These are phyloP conservation scores for Cheilosia scutellata DNA, from an alignment of 2,888 invertebrate genomes.

Conservation along the genomic window DNA sequence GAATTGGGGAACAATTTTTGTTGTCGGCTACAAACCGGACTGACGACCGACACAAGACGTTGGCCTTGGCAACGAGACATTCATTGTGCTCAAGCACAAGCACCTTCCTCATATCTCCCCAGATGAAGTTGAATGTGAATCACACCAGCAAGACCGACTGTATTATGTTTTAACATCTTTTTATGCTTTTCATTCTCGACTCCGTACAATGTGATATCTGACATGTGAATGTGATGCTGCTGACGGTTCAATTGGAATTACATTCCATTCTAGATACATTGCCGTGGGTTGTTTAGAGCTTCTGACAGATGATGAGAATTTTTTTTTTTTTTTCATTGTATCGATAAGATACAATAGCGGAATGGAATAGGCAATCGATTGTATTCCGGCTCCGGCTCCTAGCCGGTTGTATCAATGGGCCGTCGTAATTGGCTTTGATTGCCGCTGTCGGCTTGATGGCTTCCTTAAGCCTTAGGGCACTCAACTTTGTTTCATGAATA, in stretches of 20 bases:
- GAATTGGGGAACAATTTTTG: slow-evolving; percentile 26
- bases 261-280: slow-evolving; percentile 34
- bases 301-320: slow-evolving; percentile 33
- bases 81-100: slow-evolving; percentile 29
- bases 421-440: slow-evolving; percentile 55
- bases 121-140: not conserved
- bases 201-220: slow-evolving; percentile 60
- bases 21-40: slow-evolving; percentile 44
- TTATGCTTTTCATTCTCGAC: slow-evolving; percentile 53
- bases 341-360: not conserved
- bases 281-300: slow-evolving; percentile 27
- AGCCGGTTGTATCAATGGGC: slow-evolving; percentile 35
- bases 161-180: slow-evolving; percentile 29
- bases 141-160: not conserved
- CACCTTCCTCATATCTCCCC: slow-evolving; percentile 8
- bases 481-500: slow-evolving; percentile 38
- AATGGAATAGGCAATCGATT: slow-evolving; percentile 30
- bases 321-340: not conserved
- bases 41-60: slow-evolving; percentile 9
- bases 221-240: too few species aligned
- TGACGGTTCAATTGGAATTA: slow-evolving; percentile 56
- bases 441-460: slow-evolving; percentile 43
- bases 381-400: too few species aligned
- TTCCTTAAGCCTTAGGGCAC: slow-evolving; percentile 64
- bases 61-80: slow-evolving; percentile 63